These are phyloP conservation scores for Molossus alvarezi DNA, from an alignment of 2,797 vertebrate species.

Conservation along the genomic window DNA sequence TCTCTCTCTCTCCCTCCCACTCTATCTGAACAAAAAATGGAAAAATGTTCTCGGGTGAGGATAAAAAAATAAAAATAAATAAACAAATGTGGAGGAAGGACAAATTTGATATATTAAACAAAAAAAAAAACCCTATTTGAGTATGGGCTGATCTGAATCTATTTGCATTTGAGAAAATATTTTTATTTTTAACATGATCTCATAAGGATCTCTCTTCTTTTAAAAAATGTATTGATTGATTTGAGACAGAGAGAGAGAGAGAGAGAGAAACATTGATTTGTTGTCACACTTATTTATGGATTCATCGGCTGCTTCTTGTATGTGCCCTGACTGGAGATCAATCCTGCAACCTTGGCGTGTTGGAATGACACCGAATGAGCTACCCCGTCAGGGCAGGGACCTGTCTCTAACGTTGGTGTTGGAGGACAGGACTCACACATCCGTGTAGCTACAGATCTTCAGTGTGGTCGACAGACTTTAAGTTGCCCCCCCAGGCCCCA, in stretches of 20 bases:
- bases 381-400: neutral
- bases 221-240: neutral
- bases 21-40: too few species aligned
- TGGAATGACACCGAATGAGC: neutral
- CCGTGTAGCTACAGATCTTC: neutral
- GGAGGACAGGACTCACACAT: neutral
- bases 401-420: neutral
- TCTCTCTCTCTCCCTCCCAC: too few species aligned
- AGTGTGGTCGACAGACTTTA: neutral
- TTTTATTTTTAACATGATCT: neutral
- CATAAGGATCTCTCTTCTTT: neutral
- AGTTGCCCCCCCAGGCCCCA: neutral
- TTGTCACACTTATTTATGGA: neutral
- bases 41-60: too few species aligned
- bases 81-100: slow-evolving; percentile 7
- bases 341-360: neutral
- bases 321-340: neutral
- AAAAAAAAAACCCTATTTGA: neutral
- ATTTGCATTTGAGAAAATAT: neutral
- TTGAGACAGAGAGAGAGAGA: neutral
- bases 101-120: neutral
- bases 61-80: too few species aligned
- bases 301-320: neutral
- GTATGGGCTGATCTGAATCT: neutral
- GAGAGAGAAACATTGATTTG: neutral